Base-by-base conservation (phyloP, 2,888 invertebrate species). In the Philopedon plagiatum region DNA sequence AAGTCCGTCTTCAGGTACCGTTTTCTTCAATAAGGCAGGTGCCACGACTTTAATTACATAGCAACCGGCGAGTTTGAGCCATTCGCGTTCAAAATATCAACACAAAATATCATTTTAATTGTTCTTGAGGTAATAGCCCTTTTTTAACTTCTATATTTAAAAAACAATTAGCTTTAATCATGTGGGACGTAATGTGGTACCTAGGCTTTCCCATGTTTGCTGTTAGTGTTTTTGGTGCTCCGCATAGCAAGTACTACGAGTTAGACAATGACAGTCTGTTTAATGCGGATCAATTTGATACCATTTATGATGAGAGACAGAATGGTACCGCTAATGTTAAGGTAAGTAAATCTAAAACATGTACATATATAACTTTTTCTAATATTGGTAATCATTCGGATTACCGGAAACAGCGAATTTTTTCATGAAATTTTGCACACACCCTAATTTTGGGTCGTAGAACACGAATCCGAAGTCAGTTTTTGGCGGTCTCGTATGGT, bases 301-400 rank as follows among this genome's bases (percentile, higher is more conserved):
- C 85, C 74, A 81, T 84, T 69, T 85, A 85, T 74, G 94, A 94
- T 84, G 93, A 94, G 81, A 86, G 93, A 5, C 94, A 94, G 82
- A 94, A 93, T 81, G 94, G 94, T 0, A 87, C 90, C 0, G 93
- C 93, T 78, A 94, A 94, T 86, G 89, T 90, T 76, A 87, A 92
- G 15, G 85, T 94, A 8, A 90, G 64, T 63, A 46, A 19, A 3
- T n/a, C 8, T 29, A 1, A 13, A 26, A 26, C 13, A 7, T 51
- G n/a, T 46, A 1, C 5, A 46, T 23, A 21, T 26, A 11, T 23
- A 51, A 51, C 9, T 15, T 46, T 1, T 19, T 19, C n/a, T n/a
- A n/a, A n/a, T n/a, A n/a, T n/a, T n/a, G n/a, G n/a, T n/a, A n/a
- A n/a, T n/a, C n/a, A n/a, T n/a, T n/a, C n/a, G n/a, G n/a, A n/a